Evolutionary conservation across 2,113 vertebrate genomes (phyloP).

Genomic region (Boulengeromyrus knoepffleri): DNA sequence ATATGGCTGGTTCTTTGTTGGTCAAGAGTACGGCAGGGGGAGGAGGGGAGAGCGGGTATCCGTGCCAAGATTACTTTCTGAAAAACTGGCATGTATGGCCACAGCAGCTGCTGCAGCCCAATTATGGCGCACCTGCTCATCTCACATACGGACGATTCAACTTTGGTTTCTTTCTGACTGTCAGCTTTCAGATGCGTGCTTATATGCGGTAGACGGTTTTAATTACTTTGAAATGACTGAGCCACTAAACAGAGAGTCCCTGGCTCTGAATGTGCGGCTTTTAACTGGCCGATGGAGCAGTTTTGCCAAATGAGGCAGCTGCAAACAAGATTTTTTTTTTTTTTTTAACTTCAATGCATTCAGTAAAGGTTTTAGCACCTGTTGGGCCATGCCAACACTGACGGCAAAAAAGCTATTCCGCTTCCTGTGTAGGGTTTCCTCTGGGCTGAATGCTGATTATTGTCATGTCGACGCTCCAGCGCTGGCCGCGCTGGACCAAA

Average conservation of each 20-base stretch:
- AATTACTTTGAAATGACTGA: constrained; percentile 34
- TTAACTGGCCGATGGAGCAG: constrained; percentile 18
- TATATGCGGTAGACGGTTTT: constrained; percentile 31
- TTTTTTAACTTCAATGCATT: background rate
- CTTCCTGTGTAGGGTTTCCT: constrained; percentile 17
- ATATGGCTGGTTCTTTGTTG: constrained; percentile 13
- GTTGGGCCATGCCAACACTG: constrained; percentile 35
- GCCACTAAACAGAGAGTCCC: constrained; percentile 22
- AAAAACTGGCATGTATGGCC: constrained; percentile 27
- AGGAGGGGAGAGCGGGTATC: background rate
- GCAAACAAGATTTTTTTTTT: constrained; percentile 24
- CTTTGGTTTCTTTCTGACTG: constrained; percentile 27
- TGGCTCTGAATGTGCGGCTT: background rate
- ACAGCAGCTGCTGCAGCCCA: constrained; percentile 47
- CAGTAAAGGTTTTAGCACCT: constrained; percentile 36
- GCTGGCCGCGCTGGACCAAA: background rate
- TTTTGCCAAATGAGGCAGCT: constrained; percentile 38
- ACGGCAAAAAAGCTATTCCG: background rate
- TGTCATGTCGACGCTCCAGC: background rate
- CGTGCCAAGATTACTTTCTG: constrained; percentile 4
- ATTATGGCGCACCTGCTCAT: constrained; percentile 48
- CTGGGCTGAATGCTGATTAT: background rate
- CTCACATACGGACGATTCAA: constrained; percentile 37
- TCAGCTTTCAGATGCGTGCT: constrained; percentile 30
- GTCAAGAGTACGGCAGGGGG: constrained; percentile 1